Evolutionary conservation across 2,797 vertebrate genomes (phyloP).

Genomic region (Danio tinwini): DNA sequence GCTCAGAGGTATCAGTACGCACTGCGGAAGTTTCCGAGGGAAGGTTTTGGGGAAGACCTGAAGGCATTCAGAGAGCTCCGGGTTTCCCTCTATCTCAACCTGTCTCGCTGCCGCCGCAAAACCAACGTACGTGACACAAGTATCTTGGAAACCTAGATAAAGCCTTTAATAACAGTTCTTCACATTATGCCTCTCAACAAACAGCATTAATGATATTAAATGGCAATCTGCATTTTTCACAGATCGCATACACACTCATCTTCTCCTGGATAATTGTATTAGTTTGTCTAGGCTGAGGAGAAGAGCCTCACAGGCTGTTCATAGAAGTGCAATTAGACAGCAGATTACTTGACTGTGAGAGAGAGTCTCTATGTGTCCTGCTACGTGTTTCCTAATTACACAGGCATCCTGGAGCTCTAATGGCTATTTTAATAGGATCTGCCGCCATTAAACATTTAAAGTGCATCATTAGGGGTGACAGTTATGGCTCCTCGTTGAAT

Average conservation of each 20-base stretch:
- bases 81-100: conserved; percentile 84
- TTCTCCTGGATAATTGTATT: conserved; percentile 9
- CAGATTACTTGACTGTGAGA: conserved; percentile 1
- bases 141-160: neutral
- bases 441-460: conserved; percentile 57
- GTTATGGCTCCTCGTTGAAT: conserved; percentile 49
- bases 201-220: neutral
- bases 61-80: conserved; percentile 85
- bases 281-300: conserved; percentile 19
- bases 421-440: conserved; percentile 55
- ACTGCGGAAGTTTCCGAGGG: conserved; percentile 85
- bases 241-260: conserved; percentile 18
- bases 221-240: neutral
- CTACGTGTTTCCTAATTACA: conserved; percentile 47
- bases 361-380: conserved; percentile 28
- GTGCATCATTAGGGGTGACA: conserved; percentile 42
- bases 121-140: conserved; percentile 74
- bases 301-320: conserved; percentile 38
- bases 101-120: conserved; percentile 85
- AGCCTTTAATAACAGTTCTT: neutral
- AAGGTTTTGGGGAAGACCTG: conserved; percentile 86
- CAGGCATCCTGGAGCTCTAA: conserved; percentile 40
- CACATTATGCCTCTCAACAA: neutral
- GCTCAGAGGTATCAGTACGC: conserved; percentile 87
- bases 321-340: conserved; percentile 15